Evolutionary conservation across 2,113 vertebrate genomes (phyloP).

Genomic region (Forbesichthys papilliferus): DNA sequence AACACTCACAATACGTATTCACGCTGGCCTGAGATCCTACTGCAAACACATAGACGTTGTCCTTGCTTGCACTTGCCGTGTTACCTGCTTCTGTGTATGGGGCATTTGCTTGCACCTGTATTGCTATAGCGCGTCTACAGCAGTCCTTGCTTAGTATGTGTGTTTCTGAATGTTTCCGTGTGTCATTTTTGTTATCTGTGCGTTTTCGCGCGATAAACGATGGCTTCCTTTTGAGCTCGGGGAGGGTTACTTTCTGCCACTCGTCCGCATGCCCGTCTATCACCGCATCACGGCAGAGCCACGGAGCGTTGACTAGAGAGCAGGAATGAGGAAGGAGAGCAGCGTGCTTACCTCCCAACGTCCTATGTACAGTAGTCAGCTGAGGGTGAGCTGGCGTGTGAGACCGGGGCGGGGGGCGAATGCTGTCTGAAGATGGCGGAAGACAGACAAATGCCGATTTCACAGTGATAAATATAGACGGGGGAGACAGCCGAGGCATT

Average conservation of each 20-base stretch:
- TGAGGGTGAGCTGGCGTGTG: slow-evolving; percentile 30
- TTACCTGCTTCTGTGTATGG: background rate
- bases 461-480: background rate
- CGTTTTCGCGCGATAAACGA: slow-evolving; percentile 52
- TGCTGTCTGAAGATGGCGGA: background rate
- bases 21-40: background rate
- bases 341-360: slow-evolving; percentile 41
- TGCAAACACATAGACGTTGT: background rate
- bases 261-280: slow-evolving; percentile 46
- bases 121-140: too few relatives aligned
- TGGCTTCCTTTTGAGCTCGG: slow-evolving; percentile 39
- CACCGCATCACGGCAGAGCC: slow-evolving; percentile 4
- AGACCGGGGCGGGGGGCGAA: background rate
- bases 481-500: background rate
- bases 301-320: slow-evolving; percentile 6
- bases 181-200: slow-evolving; percentile 9
- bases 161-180: background rate
- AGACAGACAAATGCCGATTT: background rate
- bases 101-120: background rate
- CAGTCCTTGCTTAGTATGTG: background rate
- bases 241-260: background rate
- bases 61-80: slow-evolving; percentile 8
- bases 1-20: background rate
- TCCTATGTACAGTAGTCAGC: slow-evolving; percentile 42
- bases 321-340: slow-evolving; percentile 65